phyloP scores from a whole-genome alignment of 2,113 vertebrate species.

The Hippoglossus stenolepis region DNA sequence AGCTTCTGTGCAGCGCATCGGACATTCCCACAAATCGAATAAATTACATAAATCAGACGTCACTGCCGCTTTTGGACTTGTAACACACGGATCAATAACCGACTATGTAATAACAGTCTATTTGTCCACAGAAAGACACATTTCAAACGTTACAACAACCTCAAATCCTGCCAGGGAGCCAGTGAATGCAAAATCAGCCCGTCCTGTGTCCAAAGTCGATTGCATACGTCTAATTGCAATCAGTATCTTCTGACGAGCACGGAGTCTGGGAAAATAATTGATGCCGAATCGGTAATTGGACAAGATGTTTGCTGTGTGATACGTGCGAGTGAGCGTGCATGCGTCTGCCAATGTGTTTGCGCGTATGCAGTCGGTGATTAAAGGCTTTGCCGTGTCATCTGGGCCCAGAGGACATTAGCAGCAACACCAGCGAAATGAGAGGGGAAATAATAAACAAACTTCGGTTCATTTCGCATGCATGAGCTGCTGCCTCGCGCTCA shows the following conservation, averaged over 20 bases:
- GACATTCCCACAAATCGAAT: not conserved
- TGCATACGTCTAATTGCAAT: constrained; percentile 35
- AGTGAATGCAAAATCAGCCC: not conserved
- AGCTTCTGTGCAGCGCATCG: not conserved
- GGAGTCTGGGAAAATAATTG: constrained; percentile 47
- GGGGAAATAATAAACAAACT: constrained; percentile 57
- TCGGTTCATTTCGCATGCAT: constrained; percentile 52
- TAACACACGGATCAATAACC: constrained; percentile 15
- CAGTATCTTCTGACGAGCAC: constrained; percentile 29
- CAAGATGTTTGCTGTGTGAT: constrained; percentile 12
- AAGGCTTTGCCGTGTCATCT: constrained; percentile 55
- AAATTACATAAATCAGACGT: constrained; percentile 3
- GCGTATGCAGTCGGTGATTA: constrained; percentile 37
- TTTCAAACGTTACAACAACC: not conserved
- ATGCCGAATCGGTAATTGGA: constrained; percentile 51
- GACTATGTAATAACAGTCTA: constrained; percentile 17
- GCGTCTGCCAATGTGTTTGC: not conserved
- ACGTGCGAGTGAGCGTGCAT: constrained; percentile 13
- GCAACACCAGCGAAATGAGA: constrained; percentile 44
- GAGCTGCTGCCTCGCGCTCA: constrained; percentile 36
- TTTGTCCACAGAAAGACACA: not conserved
- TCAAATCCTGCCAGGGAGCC: not conserved
- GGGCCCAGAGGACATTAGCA: constrained; percentile 49
- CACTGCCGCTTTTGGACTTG: not conserved
- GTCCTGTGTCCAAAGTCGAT: constrained; percentile 20